Percentiles rank a stretch among this genome's conserved stretches.
Evolutionary conservation across 2,888 invertebrate genomes (phyloP).

Genomic region (Eupithecia abbreviata): DNA sequence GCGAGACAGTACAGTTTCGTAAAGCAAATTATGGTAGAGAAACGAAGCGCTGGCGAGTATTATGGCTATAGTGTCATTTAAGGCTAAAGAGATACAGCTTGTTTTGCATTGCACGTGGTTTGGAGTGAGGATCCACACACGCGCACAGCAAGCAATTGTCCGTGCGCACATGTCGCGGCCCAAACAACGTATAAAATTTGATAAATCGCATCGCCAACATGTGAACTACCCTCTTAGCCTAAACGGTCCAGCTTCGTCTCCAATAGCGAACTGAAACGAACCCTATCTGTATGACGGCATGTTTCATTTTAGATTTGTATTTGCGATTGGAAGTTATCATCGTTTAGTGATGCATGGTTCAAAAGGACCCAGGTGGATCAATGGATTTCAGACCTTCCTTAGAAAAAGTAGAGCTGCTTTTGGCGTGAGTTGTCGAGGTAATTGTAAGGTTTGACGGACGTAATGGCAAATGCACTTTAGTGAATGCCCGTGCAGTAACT

Average conservation of each 20-base stretch:
- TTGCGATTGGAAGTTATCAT: conserved; percentile 66
- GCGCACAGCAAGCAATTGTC: conserved; percentile 70
- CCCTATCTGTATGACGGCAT: conserved; percentile 39
- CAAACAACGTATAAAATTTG: conserved; percentile 80
- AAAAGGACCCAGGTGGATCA: conserved; percentile 34
- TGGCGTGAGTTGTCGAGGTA: conserved; percentile 50
- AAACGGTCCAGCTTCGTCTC: conserved; percentile 63
- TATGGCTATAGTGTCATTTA: not conserved
- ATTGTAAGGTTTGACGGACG: conserved; percentile 73
- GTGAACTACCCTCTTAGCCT: conserved; percentile 82
- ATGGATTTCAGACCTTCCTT: conserved; percentile 46
- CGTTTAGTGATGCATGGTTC: conserved; percentile 59
- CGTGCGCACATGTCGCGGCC: conserved; percentile 80
- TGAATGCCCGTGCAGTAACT: conserved; percentile 75
- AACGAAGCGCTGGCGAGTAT: not conserved
- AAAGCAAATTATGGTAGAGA: not conserved
- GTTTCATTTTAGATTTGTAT: conserved; percentile 44
- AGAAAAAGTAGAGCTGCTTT: conserved; percentile 44
- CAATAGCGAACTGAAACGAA: conserved; percentile 45
- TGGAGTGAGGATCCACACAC: conserved; percentile 40
- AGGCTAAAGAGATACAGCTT: conserved; percentile 6
- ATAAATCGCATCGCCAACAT: conserved; percentile 82
- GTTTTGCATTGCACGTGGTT: conserved; percentile 19
- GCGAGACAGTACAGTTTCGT: not conserved
- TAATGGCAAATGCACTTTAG: conserved; percentile 80